Conservation (phyloP, 1,140 invertebrate genomes). For the Chelonus insularis region DNA sequence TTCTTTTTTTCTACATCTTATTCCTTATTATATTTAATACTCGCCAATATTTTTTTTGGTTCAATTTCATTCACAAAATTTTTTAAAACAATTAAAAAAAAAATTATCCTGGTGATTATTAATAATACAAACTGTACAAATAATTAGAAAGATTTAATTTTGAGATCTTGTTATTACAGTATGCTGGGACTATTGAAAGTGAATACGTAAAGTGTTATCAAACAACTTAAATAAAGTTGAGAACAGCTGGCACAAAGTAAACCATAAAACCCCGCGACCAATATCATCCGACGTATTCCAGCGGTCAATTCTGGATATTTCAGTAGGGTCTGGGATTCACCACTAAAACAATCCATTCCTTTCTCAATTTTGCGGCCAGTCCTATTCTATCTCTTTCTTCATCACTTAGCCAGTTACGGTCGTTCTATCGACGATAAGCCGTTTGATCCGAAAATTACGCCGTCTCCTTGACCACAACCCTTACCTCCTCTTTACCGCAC, state of each 20-base stretch:
- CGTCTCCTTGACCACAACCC: constrained; percentile 25
- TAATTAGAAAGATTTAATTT: too few species aligned
- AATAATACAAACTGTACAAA: too few species aligned
- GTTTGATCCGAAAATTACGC: constrained; percentile 39
- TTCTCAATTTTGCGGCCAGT: constrained; percentile 14
- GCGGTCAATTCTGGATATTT: constrained; percentile 33
- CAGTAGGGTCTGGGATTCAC: constrained; percentile 25
- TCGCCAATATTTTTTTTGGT: not conserved
- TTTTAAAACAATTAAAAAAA: too few species aligned
- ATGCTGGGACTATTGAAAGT: too few species aligned
- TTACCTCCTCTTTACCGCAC: not conserved
- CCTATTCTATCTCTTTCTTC: constrained; percentile 3
- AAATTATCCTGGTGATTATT: too few species aligned
- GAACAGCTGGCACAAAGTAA: not conserved
- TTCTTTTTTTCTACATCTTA: not conserved
- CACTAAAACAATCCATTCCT: constrained; percentile 19
- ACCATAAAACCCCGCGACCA: not conserved
- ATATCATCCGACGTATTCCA: constrained; percentile 1
- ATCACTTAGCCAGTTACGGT: not conserved
- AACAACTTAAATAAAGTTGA: not conserved
- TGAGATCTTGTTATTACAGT: too few species aligned
- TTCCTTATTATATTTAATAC: not conserved
- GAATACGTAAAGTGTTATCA: too few species aligned
- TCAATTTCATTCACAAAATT: too few species aligned
- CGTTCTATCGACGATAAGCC: constrained; percentile 32